phyloP scores from a whole-genome alignment of 2,113 vertebrate species.

The Ptilonorhynchus violaceus region DNA sequence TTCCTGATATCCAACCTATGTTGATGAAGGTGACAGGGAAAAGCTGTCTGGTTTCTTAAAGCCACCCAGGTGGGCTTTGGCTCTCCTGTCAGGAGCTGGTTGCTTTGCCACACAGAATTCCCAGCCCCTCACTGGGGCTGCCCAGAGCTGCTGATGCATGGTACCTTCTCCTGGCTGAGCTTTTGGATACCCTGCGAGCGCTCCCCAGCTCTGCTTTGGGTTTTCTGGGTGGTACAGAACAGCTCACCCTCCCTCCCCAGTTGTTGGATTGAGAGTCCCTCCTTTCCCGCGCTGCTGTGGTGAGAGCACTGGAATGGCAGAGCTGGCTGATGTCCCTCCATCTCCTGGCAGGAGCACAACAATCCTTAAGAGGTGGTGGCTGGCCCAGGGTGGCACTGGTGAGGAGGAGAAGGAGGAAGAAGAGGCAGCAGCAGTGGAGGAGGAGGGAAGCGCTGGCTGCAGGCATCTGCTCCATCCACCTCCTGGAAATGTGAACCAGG shows the following conservation, averaged over 20 bases:
- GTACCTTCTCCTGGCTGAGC: not conserved
- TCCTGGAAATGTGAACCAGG: not conserved
- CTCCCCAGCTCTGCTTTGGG: not conserved
- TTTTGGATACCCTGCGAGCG: rapidly evolving
- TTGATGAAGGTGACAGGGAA: not conserved
- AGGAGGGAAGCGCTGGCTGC: not conserved
- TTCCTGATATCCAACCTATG: not conserved
- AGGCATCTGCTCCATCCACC: not conserved
- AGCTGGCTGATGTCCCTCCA: not conserved
- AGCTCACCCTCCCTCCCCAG: not conserved
- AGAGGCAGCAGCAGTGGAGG: not conserved
- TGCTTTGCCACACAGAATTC: not conserved
- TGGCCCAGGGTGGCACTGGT: not conserved
- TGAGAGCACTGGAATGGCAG: not conserved
- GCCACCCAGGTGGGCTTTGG: not conserved
- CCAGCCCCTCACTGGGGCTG: not conserved
- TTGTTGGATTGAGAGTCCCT: not conserved
- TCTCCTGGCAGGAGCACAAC: not conserved
- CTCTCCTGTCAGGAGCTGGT: not conserved
- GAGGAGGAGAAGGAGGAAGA: not conserved
- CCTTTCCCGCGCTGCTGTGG: not conserved
- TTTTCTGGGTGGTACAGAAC: not conserved
- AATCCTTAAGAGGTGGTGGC: not conserved
- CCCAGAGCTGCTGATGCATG: not conserved
- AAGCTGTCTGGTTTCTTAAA: not conserved